phyloP scores from a whole-genome alignment of 2,888 invertebrate species.

The Fragum sueziense region DNA sequence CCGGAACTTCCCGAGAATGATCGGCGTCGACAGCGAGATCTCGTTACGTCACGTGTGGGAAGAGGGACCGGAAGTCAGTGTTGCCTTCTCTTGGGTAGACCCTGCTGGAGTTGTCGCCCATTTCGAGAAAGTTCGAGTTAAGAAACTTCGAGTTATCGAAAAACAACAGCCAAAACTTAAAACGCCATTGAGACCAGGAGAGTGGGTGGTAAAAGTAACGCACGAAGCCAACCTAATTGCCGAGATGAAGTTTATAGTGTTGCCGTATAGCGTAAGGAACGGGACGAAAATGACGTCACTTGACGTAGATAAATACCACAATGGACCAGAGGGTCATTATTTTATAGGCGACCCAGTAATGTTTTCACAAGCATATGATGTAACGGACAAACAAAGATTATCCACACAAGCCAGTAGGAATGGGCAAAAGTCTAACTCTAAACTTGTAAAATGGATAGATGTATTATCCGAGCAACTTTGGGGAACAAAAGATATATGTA shows the following conservation, averaged over 20 bases:
- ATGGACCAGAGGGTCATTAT: slow-evolving; percentile 76
- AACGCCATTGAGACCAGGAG: slow-evolving; percentile 91
- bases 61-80: slow-evolving; percentile 83
- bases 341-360: slow-evolving; percentile 76
- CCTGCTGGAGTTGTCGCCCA: slow-evolving; percentile 90
- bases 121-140: slow-evolving; percentile 89
- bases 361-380: slow-evolving; percentile 71
- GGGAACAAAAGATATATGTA: slow-evolving; percentile 83
- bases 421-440: slow-evolving; percentile 83
- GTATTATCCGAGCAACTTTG: slow-evolving; percentile 85
- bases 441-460: slow-evolving; percentile 91
- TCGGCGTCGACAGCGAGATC: slow-evolving; percentile 78
- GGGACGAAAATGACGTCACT: slow-evolving; percentile 64
- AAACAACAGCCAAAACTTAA: slow-evolving; percentile 89
- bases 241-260: slow-evolving; percentile 90
- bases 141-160: slow-evolving; percentile 85
- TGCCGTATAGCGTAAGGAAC: slow-evolving; percentile 75
- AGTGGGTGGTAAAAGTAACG: slow-evolving; percentile 90
- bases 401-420: slow-evolving; percentile 66
- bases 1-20: slow-evolving; percentile 86
- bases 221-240: slow-evolving; percentile 86
- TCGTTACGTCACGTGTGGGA: slow-evolving; percentile 74
- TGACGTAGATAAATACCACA: slow-evolving; percentile 73
- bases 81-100: slow-evolving; percentile 93
- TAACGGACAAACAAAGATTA: slow-evolving; percentile 58